Conservation (phyloP, 2,113 vertebrate genomes). For the Argyrosomus japonicus region DNA sequence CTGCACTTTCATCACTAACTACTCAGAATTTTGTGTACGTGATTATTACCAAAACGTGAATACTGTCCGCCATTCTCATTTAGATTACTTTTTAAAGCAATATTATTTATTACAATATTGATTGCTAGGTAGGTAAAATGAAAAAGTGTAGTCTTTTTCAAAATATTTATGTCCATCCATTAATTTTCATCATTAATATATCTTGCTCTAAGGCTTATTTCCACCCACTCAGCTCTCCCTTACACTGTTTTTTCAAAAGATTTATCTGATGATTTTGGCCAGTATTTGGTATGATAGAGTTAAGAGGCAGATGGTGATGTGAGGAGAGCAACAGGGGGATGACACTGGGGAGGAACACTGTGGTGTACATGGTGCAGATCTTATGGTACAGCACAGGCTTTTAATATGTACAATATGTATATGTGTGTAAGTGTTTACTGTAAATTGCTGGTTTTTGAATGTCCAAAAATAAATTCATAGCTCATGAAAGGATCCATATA, state of each 20-base stretch:
- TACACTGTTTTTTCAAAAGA: neutral
- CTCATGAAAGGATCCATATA: neutral
- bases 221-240: too few species aligned
- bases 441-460: neutral
- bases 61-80: neutral
- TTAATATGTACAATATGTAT: neutral
- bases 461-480: neutral
- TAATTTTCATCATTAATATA: neutral
- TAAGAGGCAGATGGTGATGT: neutral
- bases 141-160: neutral
- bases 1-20: neutral
- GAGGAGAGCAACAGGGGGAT: neutral
- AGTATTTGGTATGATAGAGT: neutral
- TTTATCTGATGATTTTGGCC: neutral
- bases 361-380: neutral
- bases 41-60: neutral
- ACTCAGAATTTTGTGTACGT: neutral
- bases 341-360: too few species aligned
- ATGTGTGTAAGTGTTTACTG: neutral
- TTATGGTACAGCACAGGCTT: neutral
- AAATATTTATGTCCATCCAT: neutral
- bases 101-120: neutral
- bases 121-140: neutral
- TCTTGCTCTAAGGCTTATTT: neutral
- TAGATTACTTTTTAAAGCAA: neutral